Conservation (phyloP, 2,113 vertebrate species). For the Varanus komodoensis region DNA sequence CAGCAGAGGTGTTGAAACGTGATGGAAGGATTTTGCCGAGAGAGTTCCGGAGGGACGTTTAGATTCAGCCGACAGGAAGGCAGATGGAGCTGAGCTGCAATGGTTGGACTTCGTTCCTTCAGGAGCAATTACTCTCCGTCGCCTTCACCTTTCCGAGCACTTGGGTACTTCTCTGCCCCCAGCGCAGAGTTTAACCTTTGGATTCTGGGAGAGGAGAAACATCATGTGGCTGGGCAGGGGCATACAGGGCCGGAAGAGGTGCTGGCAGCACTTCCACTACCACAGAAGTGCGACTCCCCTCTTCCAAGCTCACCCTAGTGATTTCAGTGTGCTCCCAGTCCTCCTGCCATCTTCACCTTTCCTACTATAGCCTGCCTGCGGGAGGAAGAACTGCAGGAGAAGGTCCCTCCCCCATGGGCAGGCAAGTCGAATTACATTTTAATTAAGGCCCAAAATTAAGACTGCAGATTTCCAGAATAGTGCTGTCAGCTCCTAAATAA, state of each 20-base stretch:
- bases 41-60: not conserved
- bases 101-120: not conserved
- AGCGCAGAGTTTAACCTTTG: not conserved
- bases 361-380: not conserved
- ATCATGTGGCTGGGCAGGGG: too few relatives aligned
- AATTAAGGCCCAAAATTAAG: conserved; percentile 26
- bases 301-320: not conserved
- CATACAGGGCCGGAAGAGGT: too few relatives aligned
- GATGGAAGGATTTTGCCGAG: not conserved
- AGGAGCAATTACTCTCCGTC: not conserved
- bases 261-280: not conserved
- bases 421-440: conserved; percentile 9
- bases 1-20: fast-evolving
- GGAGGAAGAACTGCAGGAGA: not conserved
- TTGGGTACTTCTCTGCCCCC: not conserved
- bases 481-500: conserved; percentile 15
- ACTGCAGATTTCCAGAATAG: not conserved
- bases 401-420: too few relatives aligned
- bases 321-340: not conserved
- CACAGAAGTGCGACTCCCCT: not conserved
- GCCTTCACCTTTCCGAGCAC: not conserved
- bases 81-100: not conserved
- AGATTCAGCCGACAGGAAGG: not conserved
- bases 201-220: not conserved
- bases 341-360: not conserved